These are phyloP conservation scores for Leptinotarsa lineolata DNA, from an alignment of 1,140 invertebrate genomes.

Conservation along the genomic window DNA sequence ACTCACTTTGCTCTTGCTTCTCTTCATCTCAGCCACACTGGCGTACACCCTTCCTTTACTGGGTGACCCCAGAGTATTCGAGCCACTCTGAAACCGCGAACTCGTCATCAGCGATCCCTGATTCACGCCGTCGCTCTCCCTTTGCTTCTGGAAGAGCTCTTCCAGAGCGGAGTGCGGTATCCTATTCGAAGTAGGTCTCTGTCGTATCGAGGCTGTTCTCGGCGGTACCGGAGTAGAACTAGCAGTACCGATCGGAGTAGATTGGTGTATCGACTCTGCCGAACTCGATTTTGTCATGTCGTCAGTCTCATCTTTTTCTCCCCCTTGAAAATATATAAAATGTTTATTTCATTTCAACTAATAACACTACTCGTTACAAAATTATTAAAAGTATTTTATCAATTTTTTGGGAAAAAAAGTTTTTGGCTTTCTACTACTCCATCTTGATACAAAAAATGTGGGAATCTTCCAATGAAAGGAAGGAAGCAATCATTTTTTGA, in stretches of 20 bases:
- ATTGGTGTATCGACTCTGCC: conserved; percentile 75
- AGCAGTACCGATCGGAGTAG: conserved; percentile 58
- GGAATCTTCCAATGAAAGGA: too few relatives aligned
- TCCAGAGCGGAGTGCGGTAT: conserved; percentile 89
- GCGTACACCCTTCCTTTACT: conserved; percentile 81
- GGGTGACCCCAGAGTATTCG: conserved; percentile 68
- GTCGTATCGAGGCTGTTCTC: conserved; percentile 85
- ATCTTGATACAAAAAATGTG: too few relatives aligned
- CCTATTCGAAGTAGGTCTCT: conserved; percentile 80
- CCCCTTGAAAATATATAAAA: conserved; percentile 49
- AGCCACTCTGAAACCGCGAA: conserved; percentile 72
- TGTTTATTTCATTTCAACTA: too few relatives aligned
- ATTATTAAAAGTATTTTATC: too few relatives aligned
- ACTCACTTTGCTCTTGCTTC: conserved; percentile 74
- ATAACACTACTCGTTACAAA: too few relatives aligned
- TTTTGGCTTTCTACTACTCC: too few relatives aligned
- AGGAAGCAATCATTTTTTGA: too few relatives aligned
- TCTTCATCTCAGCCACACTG: conserved; percentile 94
- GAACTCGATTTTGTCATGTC: conserved; percentile 79
- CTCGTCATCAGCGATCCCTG: conserved; percentile 70
- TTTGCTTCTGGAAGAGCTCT: conserved; percentile 85
- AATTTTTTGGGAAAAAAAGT: too few relatives aligned
- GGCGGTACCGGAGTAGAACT: conserved; percentile 66
- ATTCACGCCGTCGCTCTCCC: conserved; percentile 57
- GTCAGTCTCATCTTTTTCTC: conserved; percentile 70